Percentiles rank a stretch among this genome's conserved stretches.
Evolutionary conservation across 2,888 invertebrate species (phyloP).

Genomic region (Protonemura montana): DNA sequence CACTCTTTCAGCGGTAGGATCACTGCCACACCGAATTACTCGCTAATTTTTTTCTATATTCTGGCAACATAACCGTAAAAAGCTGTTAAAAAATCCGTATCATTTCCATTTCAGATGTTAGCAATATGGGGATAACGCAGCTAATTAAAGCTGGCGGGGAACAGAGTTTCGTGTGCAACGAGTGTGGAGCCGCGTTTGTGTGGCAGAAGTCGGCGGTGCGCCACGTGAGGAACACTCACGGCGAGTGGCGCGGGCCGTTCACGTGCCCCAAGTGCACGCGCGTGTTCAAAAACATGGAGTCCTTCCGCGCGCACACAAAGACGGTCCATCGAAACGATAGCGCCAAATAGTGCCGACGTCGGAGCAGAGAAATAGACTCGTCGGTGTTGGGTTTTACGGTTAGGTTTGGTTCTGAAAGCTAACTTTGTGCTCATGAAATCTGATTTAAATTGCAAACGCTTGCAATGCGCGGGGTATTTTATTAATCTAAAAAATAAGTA

Average conservation of each 20-base stretch:
- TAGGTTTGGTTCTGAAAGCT: too few relatives aligned
- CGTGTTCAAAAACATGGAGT: slow-evolving; percentile 33
- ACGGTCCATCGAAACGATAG: neutral
- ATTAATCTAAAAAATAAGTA: too few relatives aligned
- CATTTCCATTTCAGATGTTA: slow-evolving; percentile 17
- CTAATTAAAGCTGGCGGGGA: neutral
- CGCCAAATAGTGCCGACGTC: neutral
- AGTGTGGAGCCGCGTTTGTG: neutral
- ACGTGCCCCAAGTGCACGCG: neutral
- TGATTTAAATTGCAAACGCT: too few relatives aligned
- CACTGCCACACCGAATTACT: too few relatives aligned
- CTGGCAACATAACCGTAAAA: neutral
- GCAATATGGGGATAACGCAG: slow-evolving; percentile 19
- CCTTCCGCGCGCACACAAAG: neutral
- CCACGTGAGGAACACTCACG: slow-evolving; percentile 30
- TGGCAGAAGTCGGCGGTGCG: neutral
- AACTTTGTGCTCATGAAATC: too few relatives aligned
- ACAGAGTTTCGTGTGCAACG: slow-evolving; percentile 18
- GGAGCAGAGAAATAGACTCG: too few relatives aligned
- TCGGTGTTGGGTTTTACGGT: too few relatives aligned
- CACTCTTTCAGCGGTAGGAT: too few relatives aligned
- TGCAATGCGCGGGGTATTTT: too few relatives aligned
- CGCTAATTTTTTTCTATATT: too few relatives aligned
- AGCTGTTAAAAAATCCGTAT: neutral
- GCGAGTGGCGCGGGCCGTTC: slow-evolving; percentile 23